Evolutionary conservation across 2,888 invertebrate species (phyloP), one percentile per base, ranked within the genome.

Genomic region (Poecilobothrus nobilitatus): DNA sequence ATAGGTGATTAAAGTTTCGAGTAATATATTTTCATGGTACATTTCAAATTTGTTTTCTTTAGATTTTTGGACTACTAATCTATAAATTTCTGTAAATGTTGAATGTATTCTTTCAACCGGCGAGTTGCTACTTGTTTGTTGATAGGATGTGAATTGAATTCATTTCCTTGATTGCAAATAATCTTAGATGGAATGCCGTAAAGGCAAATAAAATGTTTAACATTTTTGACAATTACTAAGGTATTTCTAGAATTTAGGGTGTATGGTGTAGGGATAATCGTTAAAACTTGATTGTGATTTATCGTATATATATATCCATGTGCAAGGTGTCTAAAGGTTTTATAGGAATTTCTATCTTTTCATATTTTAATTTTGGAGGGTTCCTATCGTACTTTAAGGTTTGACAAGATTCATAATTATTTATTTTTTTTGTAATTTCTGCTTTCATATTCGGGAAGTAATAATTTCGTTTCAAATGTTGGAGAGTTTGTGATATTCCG

Each of bases 311-410:
- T 10, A 68, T 66, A 44, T 68, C 68, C n/a, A 68, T 63, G 20
- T 64, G 67, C 1, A 63, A 18, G 6, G 18, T 53, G 15, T 53
- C 53, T 53, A 44, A 34, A 8, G 72, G 71, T 68, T 68, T 61
- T 1, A 37, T 20, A 0, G 72, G 71, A 12, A 70, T 71, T 71
- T 71, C 70, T 12, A 73, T n/a, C 67, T 33, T 67, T 66, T 71
- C 62, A 22, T 34, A 71, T 5, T 63, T n/a, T 18, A 69, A n/a
- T 67, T 64, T 68, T 37, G 67, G 66, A 62, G 68, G 71, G 27
- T 69, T 61, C 63, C 70, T 69, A 34, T 73, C 68, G 18, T 71
- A 74, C 66, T 72, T 73, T 1, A 69, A 18, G 1, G 65, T n/a
- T n/a, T n/a, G n/a, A n/a, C n/a, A n/a, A n/a, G n/a, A n/a, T n/a